Base-by-base conservation (phyloP, 2,888 invertebrate genomes). In the Drosophila paramelanica region DNA sequence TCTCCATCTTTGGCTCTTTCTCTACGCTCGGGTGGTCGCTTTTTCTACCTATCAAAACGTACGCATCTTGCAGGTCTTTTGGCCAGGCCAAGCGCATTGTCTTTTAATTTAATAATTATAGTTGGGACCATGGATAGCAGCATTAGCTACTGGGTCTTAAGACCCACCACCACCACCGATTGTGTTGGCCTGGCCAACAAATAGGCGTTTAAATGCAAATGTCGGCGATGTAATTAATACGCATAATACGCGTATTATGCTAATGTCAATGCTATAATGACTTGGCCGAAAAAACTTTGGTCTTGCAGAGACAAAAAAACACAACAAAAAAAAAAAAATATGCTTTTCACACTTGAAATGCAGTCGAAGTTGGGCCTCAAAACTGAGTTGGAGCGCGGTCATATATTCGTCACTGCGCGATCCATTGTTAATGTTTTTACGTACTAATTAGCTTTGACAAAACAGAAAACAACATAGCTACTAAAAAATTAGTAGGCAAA, bases 391-490 rank as follows among this genome's bases (percentile, higher is more conserved):
- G 68, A 65, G 17, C 47, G 71, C 67, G 67, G 45, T 77, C 84
- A 71, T 85, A 82, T 79, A 88, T 88, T 86, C 79, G 81, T 83
- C 88, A 88, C 75, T 67, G 70, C 51, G 52, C 49, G 55, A 52
- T 72, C 58, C 78, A 87, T 82, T 81, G 86, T 89, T 87, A 80
- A 80, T 82, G 79, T 74, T 77, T 67, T 75, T 77, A 89, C 70
- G 73, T 87, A 90, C 90, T 90, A 90, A 90, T 91, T 90, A 90
- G 89, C 81, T 84, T 89, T 90, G 90, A 90, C 91, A 90, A 89
- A 87, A 85, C 69, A 85, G 45, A 78, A 76, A 62, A 80, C 76
- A 77, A 81, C 81, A 66, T 49, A 69, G 79, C 81, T 76, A 82
- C 79, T 79, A 86, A 88, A 77, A 87, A 89, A 77, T 88, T 90